Percentiles rank a stretch among this genome's conserved stretches.
phyloP scores from a whole-genome alignment of 2,797 vertebrate genomes.

The Gallinago solitaria region DNA sequence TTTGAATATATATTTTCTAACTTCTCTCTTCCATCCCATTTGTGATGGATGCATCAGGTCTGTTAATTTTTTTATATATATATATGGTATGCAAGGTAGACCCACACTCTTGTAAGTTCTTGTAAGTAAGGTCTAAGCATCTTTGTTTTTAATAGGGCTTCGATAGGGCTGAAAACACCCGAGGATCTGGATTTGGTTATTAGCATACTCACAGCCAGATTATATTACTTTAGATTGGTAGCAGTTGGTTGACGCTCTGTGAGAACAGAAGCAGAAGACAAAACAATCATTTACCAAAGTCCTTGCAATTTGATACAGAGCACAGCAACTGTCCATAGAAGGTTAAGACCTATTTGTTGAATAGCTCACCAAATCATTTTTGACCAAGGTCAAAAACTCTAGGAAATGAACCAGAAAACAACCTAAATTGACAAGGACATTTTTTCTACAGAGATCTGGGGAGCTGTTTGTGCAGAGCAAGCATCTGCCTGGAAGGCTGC shows the following conservation, averaged over 20 bases:
- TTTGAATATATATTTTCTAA: background rate
- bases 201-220: background rate
- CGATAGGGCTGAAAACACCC: background rate
- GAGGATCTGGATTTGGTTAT: background rate
- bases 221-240: background rate
- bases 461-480: background rate
- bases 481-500: background rate
- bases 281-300: background rate
- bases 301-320: background rate
- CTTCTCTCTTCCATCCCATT: background rate
- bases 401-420: slow-evolving; percentile 11
- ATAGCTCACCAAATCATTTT: background rate
- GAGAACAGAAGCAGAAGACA: background rate
- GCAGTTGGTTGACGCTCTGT: background rate
- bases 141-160: background rate
- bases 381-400: slow-evolving; percentile 8
- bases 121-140: background rate
- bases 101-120: background rate
- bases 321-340: background rate
- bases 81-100: background rate
- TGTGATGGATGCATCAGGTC: background rate
- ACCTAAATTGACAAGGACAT: background rate
- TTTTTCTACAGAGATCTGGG: background rate
- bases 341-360: background rate
- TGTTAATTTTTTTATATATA: background rate